phyloP scores from a whole-genome alignment of 2,888 invertebrate genomes.

The Diloba caeruleocephala region DNA sequence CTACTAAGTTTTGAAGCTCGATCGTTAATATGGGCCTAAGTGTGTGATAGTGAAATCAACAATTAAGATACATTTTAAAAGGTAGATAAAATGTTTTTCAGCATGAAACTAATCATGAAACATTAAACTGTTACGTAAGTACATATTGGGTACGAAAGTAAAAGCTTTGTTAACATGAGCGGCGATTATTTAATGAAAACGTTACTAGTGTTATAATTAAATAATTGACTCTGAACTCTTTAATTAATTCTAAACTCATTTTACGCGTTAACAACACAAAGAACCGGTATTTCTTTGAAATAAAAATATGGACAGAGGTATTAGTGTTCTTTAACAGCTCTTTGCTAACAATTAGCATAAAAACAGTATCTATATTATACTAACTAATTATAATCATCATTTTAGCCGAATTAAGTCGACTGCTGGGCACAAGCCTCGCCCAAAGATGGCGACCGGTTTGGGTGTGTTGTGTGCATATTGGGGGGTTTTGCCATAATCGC shows the following conservation, averaged over 20 bases:
- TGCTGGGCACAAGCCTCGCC: too few species aligned
- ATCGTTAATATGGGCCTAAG: too few species aligned
- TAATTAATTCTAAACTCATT: slow-evolving; percentile 31
- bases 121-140: slow-evolving; percentile 17
- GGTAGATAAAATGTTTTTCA: slow-evolving; percentile 20
- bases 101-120: slow-evolving; percentile 12
- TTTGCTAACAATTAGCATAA: slow-evolving; percentile 19
- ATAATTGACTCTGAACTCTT: slow-evolving; percentile 23
- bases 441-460: too few species aligned
- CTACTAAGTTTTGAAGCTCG: too few species aligned
- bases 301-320: slow-evolving; percentile 8
- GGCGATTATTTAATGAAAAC: slow-evolving; percentile 29
- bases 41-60: too few species aligned
- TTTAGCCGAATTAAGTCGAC: too few species aligned
- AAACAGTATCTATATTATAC: too few species aligned
- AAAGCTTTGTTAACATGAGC: slow-evolving; percentile 15
- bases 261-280: slow-evolving; percentile 33
- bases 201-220: slow-evolving; percentile 26
- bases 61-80: slow-evolving; percentile 20
- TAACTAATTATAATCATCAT: too few species aligned
- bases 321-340: slow-evolving; percentile 10
- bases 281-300: slow-evolving; percentile 12
- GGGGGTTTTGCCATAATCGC: too few species aligned
- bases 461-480: too few species aligned
- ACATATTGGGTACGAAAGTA: slow-evolving; percentile 10